Conservation (phyloP, 2,797 vertebrate species). For the Hydrophis major region DNA sequence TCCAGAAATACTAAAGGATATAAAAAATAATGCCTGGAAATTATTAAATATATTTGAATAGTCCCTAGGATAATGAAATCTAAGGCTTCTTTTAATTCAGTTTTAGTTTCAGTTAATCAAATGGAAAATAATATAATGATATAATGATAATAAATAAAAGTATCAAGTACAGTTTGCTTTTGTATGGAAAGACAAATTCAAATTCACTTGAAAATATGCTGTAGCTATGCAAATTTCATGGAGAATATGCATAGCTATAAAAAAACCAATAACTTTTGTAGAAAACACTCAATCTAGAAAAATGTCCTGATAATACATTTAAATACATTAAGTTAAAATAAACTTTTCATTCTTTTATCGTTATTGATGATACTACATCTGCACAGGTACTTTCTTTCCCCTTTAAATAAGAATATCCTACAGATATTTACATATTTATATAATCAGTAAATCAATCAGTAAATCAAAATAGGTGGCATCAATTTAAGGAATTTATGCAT, state of each 20-base stretch:
- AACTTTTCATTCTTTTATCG: neutral
- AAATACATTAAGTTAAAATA: neutral
- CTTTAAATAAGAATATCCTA: neutral
- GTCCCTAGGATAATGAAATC: neutral
- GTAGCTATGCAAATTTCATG: neutral
- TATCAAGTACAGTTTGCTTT: neutral
- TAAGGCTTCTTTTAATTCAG: neutral
- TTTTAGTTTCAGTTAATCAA: neutral
- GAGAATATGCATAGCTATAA: neutral
- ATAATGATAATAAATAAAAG: neutral
- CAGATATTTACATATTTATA: neutral
- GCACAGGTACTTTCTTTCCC: neutral
- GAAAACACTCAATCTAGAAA: neutral
- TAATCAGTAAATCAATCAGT: neutral
- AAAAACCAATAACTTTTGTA: neutral
- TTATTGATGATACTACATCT: neutral
- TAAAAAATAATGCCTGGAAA: neutral
- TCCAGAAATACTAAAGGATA: neutral
- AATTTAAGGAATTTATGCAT: neutral
- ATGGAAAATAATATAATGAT: neutral
- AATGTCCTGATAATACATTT: neutral
- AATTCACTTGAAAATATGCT: neutral
- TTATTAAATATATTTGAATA: neutral
- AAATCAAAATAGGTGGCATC: neutral
- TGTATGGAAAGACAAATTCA: neutral